A percentile compares a stretch with the other conserved stretches of the same genome.
Conservation (phyloP, 2,797 vertebrate genomes). For the Iguana delicatissima region DNA sequence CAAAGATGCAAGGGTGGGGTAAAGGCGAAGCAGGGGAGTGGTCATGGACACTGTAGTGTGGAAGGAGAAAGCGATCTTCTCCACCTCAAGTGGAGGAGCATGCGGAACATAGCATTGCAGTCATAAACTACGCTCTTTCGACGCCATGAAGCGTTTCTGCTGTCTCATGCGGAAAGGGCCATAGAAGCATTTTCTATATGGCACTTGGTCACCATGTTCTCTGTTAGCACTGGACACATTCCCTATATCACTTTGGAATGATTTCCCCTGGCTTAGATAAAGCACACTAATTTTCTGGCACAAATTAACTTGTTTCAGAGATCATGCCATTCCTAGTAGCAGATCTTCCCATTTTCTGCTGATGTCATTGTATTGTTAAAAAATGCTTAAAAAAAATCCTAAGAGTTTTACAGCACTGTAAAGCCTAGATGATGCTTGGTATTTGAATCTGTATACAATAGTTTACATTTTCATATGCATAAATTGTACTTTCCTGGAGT, state of each 20-base stretch:
- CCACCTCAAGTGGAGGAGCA: no score
- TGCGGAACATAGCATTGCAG: no score
- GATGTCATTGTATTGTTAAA: background rate
- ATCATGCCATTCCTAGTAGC: background rate
- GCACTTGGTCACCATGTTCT: background rate
- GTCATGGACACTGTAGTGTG: no score
- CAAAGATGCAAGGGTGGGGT: no score
- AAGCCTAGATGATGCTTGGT: background rate
- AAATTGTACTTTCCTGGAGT: background rate
- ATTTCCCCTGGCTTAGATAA: background rate
- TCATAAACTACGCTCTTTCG: no score
- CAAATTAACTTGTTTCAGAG: background rate
- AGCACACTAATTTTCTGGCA: background rate
- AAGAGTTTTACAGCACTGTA: background rate
- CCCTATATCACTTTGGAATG: background rate
- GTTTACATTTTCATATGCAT: background rate
- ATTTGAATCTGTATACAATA: background rate
- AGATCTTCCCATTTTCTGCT: background rate
- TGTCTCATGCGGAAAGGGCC: no score
- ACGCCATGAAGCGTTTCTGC: no score
- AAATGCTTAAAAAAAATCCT: no score
- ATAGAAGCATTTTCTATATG: background rate
- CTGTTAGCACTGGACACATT: background rate
- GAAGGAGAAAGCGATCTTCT: no score
- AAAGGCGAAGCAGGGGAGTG: no score